A percentile compares a stretch with the other conserved stretches of the same genome.
Conservation (phyloP, 1,140 invertebrate species). For the Matsumurasca onukii region DNA sequence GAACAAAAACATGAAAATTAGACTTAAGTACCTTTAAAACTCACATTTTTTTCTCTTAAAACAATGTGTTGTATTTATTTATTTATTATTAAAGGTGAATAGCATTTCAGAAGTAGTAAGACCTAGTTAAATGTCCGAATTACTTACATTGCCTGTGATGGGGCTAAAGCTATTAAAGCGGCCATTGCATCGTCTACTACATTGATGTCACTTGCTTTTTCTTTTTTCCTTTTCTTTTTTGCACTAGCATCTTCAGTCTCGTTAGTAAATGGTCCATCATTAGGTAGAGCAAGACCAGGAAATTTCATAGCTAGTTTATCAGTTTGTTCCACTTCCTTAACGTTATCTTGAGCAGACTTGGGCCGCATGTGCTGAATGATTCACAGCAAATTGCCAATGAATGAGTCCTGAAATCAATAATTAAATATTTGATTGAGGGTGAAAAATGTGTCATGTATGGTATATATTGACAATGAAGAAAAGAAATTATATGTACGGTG, state of each 20-base stretch:
- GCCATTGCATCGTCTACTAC: slow-evolving; percentile 83
- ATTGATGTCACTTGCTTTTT: slow-evolving; percentile 52
- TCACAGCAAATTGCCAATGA: slow-evolving; percentile 86
- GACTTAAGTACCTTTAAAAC: too few species aligned
- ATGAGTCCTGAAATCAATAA: slow-evolving; percentile 70
- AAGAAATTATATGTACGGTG: neutral
- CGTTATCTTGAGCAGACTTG: slow-evolving; percentile 44
- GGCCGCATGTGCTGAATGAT: slow-evolving; percentile 95
- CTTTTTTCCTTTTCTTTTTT: slow-evolving; percentile 45
- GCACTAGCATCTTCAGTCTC: slow-evolving; percentile 39
- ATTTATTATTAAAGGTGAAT: neutral
- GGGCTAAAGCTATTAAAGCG: slow-evolving; percentile 84
- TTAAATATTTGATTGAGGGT: neutral
- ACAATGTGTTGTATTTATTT: neutral
- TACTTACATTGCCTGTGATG: slow-evolving; percentile 48
- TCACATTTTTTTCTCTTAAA: too few species aligned
- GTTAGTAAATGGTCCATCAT: slow-evolving; percentile 52
- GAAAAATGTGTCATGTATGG: neutral
- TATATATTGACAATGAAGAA: slow-evolving; percentile 19
- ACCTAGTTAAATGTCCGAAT: neutral
- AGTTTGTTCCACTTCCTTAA: slow-evolving; percentile 48
- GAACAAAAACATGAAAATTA: neutral
- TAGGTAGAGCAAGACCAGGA: slow-evolving; percentile 88
- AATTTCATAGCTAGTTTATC: slow-evolving; percentile 74
- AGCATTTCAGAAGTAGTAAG: slow-evolving; percentile 12